Percentiles rank a stretch among this genome's conserved stretches.
These are phyloP conservation scores for Gadus chalcogrammus DNA, from an alignment of 2,113 vertebrate species.

Conservation along the genomic window DNA sequence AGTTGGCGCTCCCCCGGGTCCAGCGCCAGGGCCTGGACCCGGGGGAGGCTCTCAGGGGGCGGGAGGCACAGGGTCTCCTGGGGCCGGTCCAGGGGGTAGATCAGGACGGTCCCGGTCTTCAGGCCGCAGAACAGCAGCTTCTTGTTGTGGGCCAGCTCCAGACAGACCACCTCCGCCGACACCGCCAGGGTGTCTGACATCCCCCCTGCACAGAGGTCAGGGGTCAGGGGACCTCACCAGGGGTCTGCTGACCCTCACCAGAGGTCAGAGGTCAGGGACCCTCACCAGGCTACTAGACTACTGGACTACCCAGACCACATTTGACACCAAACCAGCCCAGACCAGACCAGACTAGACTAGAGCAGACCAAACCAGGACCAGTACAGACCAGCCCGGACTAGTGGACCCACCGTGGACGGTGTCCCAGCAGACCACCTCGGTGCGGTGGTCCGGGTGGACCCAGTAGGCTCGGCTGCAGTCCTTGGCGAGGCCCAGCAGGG, in stretches of 20 bases:
- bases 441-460: conserved; percentile 61
- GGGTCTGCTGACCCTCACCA: too few relatives aligned
- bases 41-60: conserved; percentile 68
- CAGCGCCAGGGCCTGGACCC: conserved; percentile 53
- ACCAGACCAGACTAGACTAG: not conserved
- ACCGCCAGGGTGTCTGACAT: conserved; percentile 49
- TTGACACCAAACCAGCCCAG: too few relatives aligned
- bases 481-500: conserved; percentile 62
- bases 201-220: conserved; percentile 57
- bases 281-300: too few relatives aligned
- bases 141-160: conserved; percentile 71
- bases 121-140: conserved; percentile 74
- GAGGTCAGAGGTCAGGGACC: not conserved
- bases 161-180: conserved; percentile 66
- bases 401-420: conserved; percentile 66
- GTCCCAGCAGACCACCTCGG: conserved; percentile 77
- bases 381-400: not conserved
- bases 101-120: conserved; percentile 71
- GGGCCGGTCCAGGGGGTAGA: conserved; percentile 70
- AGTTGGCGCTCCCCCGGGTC: conserved; percentile 66
- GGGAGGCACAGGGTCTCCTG: conserved; percentile 75
- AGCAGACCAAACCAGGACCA: too few relatives aligned
- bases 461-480: conserved; percentile 67
- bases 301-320: too few relatives aligned
- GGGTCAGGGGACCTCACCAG: too few relatives aligned